These are phyloP conservation scores for Porites rus DNA, from an alignment of 92 coral and sea anemone species.

Conservation along the genomic window DNA sequence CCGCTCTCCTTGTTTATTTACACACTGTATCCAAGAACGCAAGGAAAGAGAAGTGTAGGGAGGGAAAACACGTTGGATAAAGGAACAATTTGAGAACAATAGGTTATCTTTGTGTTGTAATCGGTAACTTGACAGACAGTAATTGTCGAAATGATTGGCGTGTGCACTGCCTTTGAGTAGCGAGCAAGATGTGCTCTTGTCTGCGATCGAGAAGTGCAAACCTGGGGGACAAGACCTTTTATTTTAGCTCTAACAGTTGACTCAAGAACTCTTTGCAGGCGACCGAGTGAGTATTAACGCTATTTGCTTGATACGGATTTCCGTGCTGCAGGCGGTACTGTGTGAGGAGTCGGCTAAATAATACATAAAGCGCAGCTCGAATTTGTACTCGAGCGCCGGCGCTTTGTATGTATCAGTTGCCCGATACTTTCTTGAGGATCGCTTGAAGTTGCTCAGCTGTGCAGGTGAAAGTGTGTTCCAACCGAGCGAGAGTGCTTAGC, in stretches of 20 bases:
- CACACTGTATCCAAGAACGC: slow-evolving; percentile 6
- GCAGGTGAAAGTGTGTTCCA: slow-evolving; percentile 38
- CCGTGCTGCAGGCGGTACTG: slow-evolving; percentile 40
- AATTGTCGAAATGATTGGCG: slow-evolving; percentile 89
- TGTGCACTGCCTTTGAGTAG: slow-evolving; percentile 42
- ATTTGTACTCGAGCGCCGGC: slow-evolving; percentile 19
- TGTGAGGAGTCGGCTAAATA: slow-evolving; percentile 38
- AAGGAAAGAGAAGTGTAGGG: slow-evolving; percentile 28
- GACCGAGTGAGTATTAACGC: slow-evolving; percentile 30
- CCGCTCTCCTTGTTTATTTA: slow-evolving; percentile 30
- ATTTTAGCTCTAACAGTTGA: not conserved
- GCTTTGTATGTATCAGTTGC: not conserved
- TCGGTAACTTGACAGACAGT: slow-evolving; percentile 81
- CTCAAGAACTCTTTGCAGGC: slow-evolving; percentile 2
- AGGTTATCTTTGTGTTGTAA: slow-evolving; percentile 80
- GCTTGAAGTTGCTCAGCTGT: not conserved
- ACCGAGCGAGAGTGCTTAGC: slow-evolving; percentile 16
- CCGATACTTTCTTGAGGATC: not conserved
- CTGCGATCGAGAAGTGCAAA: not conserved
- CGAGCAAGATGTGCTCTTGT: slow-evolving; percentile 26
- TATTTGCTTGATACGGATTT: slow-evolving; percentile 42
- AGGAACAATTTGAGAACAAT: slow-evolving; percentile 67
- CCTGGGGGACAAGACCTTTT: slow-evolving; percentile 11
- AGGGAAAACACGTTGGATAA: slow-evolving; percentile 47
- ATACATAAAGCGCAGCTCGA: slow-evolving; percentile 13